Base-by-base conservation (phyloP, 2,888 invertebrate genomes). In the Trissolcus brochymenae region DNA sequence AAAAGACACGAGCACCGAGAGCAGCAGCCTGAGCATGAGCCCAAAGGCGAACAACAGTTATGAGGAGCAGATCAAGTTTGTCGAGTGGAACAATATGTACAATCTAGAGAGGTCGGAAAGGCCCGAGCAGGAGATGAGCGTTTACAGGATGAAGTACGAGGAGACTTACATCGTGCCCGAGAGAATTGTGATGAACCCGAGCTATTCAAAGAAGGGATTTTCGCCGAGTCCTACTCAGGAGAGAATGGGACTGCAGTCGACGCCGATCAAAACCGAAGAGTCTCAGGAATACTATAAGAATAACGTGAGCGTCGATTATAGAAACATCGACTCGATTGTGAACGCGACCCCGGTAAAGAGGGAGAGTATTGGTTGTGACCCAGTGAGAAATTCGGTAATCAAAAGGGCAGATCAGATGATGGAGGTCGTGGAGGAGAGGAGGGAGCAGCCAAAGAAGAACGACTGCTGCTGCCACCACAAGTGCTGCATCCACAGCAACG, bases 31-130 rank as follows among this genome's bases (percentile, higher is more conserved):
- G 29, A 81, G 81, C 3, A 81, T 79, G 1, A 89, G 88, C 70
- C 87, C 87, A 0, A 86, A 86, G 29, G 81, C 81, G 6, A 68
- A 76, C 61, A 86, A 85, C 73, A 89, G 89, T 56, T 89, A 88
- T 78, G 89, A 89, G 62, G 89, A 89, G 13, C 89, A 88, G 67
- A 81, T 84, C 17, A 87, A 83, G 61, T 87, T 88, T 72, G 88
- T 88, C 66, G 89, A 89, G 62, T 87, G 89, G 87, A 89, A 89
- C 78, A 89, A 88, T 76, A 85, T 86, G 76, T 88, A 89, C 73
- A 89, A 84, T 11, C 79, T 85, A 25, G 83, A 85, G 2, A 81
- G 83, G n/a, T 82, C 74, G 13, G 84, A 84, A 9, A 87, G 85
- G 61, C 79, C 81, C 56, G 81, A 83, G 13, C 41, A 67, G 6